Base-by-base conservation (phyloP, 2,888 invertebrate genomes). In the Drosophila paranaensis region DNA sequence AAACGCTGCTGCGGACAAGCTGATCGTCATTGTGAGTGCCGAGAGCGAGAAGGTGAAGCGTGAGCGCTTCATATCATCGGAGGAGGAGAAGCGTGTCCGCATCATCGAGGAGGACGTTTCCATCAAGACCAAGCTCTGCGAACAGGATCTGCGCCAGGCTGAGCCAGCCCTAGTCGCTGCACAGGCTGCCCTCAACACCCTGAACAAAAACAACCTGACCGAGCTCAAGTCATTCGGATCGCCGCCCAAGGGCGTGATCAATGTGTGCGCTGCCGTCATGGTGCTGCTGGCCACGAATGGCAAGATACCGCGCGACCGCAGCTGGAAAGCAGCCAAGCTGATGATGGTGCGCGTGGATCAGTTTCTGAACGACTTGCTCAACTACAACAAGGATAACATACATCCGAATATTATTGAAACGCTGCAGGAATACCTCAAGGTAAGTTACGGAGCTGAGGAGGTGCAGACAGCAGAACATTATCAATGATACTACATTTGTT, bases 121-220 rank as follows among this genome's bases (percentile, higher is more conserved):
- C 4, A 95, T 96, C 75, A 97, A 97, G 90, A 96, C 97, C 46
- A 96, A 95, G 92, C 95, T 97, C 82, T 98, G 98, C 91, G 97
- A 97, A 63, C 96, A 96, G 84, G 98, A 99, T 93, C 94, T 98
- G 84, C 96, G 95, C 0, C 97, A 97, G 92, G 98, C 98, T 0
- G 98, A 98, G 92, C 98, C 98, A 0, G 98, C 98, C 2, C 93
- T 99, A 51, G 93, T 96, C 9, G 98, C 98, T 20, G 98, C 98
- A 0, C 96, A 97, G 91, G 91, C 90, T 0, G 93, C 93, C 0
- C 85, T 98, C 55, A 96, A 98, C 89, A 98, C 98, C 0, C 93
- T 99, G n/a, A 98, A 98, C 90, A 99, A 99, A 93, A 96, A 96
- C 90, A 99, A 98, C 91, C 93, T 99, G 76, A 98, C 98, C 0